These are phyloP conservation scores for Centropus unirufus DNA, from an alignment of 2,113 vertebrate species.

Conservation along the genomic window DNA sequence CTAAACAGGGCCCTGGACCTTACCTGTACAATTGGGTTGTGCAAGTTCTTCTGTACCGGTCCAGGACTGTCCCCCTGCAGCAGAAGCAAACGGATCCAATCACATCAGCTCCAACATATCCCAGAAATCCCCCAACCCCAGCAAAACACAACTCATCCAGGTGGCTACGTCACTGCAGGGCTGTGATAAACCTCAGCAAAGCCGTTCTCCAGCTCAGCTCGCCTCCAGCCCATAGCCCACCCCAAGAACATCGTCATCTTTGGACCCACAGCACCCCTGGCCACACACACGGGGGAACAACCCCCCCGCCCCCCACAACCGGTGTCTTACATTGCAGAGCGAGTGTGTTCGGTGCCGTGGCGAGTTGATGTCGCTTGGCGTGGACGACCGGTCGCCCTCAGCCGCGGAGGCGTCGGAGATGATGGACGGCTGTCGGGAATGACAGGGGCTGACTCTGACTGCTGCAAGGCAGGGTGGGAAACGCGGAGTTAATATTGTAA, in stretches of 20 bases:
- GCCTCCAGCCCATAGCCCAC: accelerated
- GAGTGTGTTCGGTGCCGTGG: constrained; percentile 97
- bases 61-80: constrained; percentile 81
- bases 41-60: constrained; percentile 84
- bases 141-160: accelerated
- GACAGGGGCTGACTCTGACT: constrained; percentile 94
- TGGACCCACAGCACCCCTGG: not conserved
- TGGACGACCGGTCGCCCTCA: constrained; percentile 95
- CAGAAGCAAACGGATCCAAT: constrained; percentile 25
- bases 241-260: accelerated
- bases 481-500: not conserved
- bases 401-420: constrained; percentile 91
- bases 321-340: constrained; percentile 95
- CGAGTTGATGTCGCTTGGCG: constrained; percentile 97
- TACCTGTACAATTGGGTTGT: constrained; percentile 85
- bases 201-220: not conserved
- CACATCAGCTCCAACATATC: not conserved
- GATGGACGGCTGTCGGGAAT: constrained; percentile 94
- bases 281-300: no score
- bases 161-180: accelerated
- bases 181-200: not conserved
- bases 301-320: accelerated
- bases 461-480: constrained; percentile 70
- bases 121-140: accelerated
- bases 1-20: not conserved